Evolutionary conservation across 1,140 invertebrate genomes (phyloP).

Genomic region (Pseudobourletiella spinata): DNA sequence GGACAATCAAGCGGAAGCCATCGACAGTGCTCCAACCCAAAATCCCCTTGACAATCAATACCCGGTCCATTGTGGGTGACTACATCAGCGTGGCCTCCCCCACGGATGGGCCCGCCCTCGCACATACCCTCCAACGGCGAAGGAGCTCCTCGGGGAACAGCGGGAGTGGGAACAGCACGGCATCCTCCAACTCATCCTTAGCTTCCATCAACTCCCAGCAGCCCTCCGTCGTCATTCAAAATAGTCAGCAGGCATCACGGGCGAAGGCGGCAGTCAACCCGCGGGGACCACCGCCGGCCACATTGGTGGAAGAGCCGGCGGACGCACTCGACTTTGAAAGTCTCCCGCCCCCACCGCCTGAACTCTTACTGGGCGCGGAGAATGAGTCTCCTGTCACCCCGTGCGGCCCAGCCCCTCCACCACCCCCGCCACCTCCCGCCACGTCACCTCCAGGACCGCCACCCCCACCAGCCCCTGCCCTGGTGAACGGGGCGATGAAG

Average conservation of each 20-base stretch:
- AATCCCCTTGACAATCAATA: constrained; percentile 80
- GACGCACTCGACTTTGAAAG: constrained; percentile 35
- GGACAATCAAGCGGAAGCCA: constrained; percentile 79
- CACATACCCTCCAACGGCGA: constrained; percentile 29
- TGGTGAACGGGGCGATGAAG: background rate
- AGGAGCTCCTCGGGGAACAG: constrained; percentile 21
- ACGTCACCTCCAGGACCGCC: constrained; percentile 60
- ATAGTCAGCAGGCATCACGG: constrained; percentile 37
- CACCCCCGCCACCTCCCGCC: constrained; percentile 44
- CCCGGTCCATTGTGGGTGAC: constrained; percentile 52
- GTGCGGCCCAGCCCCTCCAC: background rate
- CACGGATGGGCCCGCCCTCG: constrained; percentile 6
- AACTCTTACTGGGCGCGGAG: constrained; percentile 39
- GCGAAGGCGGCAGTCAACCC: constrained; percentile 43
- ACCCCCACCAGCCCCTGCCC: constrained; percentile 43
- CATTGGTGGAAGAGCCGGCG: constrained; percentile 34
- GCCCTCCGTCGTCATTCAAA: background rate
- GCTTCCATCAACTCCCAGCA: constrained; percentile 11
- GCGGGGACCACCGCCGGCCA: constrained; percentile 14
- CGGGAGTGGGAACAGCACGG: constrained; percentile 5
- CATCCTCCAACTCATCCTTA: constrained; percentile 22
- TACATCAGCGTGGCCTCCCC: constrained; percentile 35
- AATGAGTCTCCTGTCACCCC: constrained; percentile 35
- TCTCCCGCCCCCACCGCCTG: constrained; percentile 49
- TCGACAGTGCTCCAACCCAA: constrained; percentile 69